Conservation (phyloP, 2,113 vertebrate species). For the Neotragus moschatus region DNA sequence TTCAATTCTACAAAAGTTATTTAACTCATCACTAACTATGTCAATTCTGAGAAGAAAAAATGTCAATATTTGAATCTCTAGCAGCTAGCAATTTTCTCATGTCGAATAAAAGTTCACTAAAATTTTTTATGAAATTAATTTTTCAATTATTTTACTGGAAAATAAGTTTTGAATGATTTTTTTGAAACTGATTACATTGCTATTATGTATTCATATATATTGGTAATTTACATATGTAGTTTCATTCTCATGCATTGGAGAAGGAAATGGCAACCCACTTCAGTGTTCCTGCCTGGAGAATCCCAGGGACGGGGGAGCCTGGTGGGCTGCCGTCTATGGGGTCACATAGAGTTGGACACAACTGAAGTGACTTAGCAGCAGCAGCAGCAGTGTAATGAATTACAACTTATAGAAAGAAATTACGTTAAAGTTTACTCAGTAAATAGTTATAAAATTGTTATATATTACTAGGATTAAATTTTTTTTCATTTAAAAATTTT, state of each 20-base stretch:
- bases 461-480: neutral
- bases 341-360: too few species aligned
- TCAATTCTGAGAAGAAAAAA: neutral
- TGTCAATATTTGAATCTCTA: neutral
- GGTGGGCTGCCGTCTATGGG: too few species aligned
- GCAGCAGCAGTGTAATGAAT: neutral
- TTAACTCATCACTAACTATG: neutral
- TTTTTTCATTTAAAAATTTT: neutral
- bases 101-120: neutral
- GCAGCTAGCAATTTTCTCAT: neutral
- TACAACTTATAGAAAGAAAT: neutral
- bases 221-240: neutral
- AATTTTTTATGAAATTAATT: neutral
- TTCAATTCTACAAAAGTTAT: neutral
- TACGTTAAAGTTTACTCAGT: neutral
- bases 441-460: neutral
- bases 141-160: neutral
- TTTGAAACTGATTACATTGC: neutral
- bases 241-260: too few species aligned
- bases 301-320: too few species aligned
- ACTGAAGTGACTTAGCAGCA: too few species aligned
- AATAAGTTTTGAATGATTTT: neutral
- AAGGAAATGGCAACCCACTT: too few species aligned
- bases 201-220: neutral
- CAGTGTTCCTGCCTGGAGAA: too few species aligned